A percentile compares a stretch with the other conserved stretches of the same genome.
Evolutionary conservation across 2,888 invertebrate genomes (phyloP).

Genomic region (Macrophya annulata): DNA sequence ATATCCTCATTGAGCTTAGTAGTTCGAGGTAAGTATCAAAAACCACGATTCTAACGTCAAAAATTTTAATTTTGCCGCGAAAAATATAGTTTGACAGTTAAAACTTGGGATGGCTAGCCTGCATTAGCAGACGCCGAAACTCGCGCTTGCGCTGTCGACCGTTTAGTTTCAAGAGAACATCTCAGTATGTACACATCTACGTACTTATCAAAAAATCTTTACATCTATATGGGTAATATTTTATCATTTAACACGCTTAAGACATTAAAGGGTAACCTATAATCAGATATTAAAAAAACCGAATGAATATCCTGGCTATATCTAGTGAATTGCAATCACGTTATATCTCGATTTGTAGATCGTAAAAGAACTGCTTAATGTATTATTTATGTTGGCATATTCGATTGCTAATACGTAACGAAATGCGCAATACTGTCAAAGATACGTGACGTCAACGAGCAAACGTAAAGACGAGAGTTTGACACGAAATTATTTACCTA

Average conservation of each 20-base stretch:
- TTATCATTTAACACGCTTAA: background rate
- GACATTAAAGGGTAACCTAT: background rate
- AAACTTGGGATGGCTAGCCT: too few relatives aligned
- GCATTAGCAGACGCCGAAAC: too few relatives aligned
- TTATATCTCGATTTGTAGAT: background rate
- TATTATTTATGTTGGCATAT: background rate
- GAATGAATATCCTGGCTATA: background rate
- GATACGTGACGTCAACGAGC: background rate
- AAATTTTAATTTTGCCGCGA: too few relatives aligned
- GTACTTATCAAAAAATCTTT: background rate
- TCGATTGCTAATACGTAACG: background rate
- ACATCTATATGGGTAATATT: background rate
- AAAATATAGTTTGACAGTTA: too few relatives aligned
- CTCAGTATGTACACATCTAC: background rate
- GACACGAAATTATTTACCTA: background rate
- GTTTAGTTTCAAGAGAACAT: too few relatives aligned
- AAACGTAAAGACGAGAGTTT: background rate
- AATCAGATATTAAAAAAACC: background rate
- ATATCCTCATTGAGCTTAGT: too few relatives aligned
- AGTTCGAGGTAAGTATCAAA: too few relatives aligned
- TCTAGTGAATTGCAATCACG: background rate
- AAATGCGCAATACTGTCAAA: conserved; percentile 2
- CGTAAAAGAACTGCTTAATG: background rate
- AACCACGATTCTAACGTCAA: too few relatives aligned
- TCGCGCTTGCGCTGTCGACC: too few relatives aligned